These are phyloP conservation scores for Caranx ignobilis DNA, from an alignment of 2,113 vertebrate genomes.

Conservation along the genomic window DNA sequence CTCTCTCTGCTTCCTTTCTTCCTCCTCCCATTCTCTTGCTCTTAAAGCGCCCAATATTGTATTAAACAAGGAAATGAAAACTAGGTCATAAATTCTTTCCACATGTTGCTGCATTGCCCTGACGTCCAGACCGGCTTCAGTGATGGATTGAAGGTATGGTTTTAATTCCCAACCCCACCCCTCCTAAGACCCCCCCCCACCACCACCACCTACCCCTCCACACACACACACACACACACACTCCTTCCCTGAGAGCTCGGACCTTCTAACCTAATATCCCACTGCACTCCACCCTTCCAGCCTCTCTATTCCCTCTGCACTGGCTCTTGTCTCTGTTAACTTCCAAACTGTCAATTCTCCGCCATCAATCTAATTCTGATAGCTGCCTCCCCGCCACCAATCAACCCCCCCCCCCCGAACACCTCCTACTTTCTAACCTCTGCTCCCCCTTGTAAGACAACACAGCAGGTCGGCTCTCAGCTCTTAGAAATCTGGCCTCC, in stretches of 20 bases:
- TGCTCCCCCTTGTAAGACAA: constrained; percentile 30
- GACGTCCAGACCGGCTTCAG: constrained; percentile 73
- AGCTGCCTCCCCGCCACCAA: neutral
- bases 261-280: constrained; percentile 70
- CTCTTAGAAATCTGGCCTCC: constrained; percentile 35
- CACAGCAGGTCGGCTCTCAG: constrained; percentile 45
- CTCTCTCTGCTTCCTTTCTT: constrained; percentile 37
- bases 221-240: neutral
- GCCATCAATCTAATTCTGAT: constrained; percentile 41
- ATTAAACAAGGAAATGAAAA: constrained; percentile 86
- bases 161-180: constrained; percentile 74
- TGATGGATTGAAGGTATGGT: constrained; percentile 83
- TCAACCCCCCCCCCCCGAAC: too few species aligned
- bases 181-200: constrained; percentile 32
- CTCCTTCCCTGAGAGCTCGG: constrained; percentile 11
- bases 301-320: constrained; percentile 42
- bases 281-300: constrained; percentile 47
- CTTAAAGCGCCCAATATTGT: constrained; percentile 64
- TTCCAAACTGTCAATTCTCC: constrained; percentile 59
- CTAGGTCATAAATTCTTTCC: constrained; percentile 88
- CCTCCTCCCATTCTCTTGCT: constrained; percentile 50
- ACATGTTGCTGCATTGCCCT: constrained; percentile 81
- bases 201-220: neutral
- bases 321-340: constrained; percentile 54
- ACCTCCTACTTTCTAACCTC: neutral